phyloP scores from a whole-genome alignment of 2,888 invertebrate genomes.

The Drosophila histrio region DNA sequence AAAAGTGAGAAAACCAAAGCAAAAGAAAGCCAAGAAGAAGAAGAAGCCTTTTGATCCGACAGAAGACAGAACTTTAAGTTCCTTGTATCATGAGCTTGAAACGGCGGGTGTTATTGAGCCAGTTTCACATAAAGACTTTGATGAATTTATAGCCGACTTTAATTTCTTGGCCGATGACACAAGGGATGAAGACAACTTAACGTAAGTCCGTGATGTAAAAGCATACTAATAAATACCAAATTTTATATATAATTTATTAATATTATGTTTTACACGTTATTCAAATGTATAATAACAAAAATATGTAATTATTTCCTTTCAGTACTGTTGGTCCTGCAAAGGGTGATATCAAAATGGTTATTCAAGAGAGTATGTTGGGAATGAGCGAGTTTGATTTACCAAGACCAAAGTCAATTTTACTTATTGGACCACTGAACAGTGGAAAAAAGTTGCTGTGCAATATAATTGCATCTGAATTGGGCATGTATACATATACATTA shows the following conservation, averaged over 20 bases:
- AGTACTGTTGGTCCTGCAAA: constrained; percentile 83
- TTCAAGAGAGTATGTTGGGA: constrained; percentile 85
- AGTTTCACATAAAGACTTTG: constrained; percentile 85
- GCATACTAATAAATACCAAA: too few relatives aligned
- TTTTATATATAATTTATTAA: too few relatives aligned
- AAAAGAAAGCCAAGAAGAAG: constrained; percentile 80
- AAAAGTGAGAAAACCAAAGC: constrained; percentile 63
- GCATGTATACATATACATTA: constrained; percentile 43
- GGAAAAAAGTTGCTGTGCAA: constrained; percentile 89
- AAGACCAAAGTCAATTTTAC: constrained; percentile 86
- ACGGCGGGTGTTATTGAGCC: constrained; percentile 86
- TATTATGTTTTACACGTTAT: background rate
- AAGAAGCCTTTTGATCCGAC: constrained; percentile 86
- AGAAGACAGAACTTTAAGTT: constrained; percentile 86
- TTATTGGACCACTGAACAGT: constrained; percentile 88
- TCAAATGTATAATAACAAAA: background rate
- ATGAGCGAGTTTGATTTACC: constrained; percentile 82
- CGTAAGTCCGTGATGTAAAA: constrained; percentile 50
- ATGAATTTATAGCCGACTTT: constrained; percentile 88
- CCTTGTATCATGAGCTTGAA: constrained; percentile 88
- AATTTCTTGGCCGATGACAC: constrained; percentile 85
- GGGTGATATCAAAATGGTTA: constrained; percentile 86
- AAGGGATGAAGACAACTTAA: constrained; percentile 68
- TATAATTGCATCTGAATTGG: constrained; percentile 88
- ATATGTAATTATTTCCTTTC: background rate